Evolutionary conservation across 2,797 vertebrate species (phyloP), one percentile per base, ranked within the genome.

Genomic region (Danio jaintianensis): DNA sequence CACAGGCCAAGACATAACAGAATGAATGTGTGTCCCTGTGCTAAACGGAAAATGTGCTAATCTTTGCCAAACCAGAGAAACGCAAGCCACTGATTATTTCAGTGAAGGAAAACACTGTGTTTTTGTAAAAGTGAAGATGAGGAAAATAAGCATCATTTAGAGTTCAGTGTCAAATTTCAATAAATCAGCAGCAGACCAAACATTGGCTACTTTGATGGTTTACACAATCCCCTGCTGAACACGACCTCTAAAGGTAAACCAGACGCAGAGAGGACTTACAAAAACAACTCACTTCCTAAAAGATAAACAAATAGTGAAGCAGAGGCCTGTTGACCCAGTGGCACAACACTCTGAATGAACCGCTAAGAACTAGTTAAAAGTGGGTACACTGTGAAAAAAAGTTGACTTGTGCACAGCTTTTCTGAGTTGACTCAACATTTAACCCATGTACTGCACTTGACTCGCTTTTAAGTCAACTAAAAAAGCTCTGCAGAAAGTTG

Each of bases 261-360:
- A 71, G 38, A 56, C 63, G 20, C 52, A 38, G 20, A 18, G 75
- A 66, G 40, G 52, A 67, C 42, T 76, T 66, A 55, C 15, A 16
- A 66, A 78, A 78, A 68, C 64, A 58, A 48, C 6, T 68, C 15
- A 69, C 42, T 59, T 69, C 66, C 66, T 43, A 45, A 78, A 70
- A 78, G 64, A 69, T 55, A 69, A 78, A 78, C n/a, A 78, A 48
- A 50, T 66, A 50, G 64, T 67, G 40, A 29, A 45, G 50, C 22
- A 56, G 40, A 77, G 66, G 29, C 43, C 42, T 22, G 36, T 36
- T 67, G 61, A 56, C 29, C 40, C 61, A 48, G 52, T 48, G 47
- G 69, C 50, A 56, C 47, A 18, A 66, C n/a, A n/a, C n/a, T n/a
- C n/a, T n/a, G n/a, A n/a, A n/a, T n/a, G n/a, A n/a, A n/a, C 15